Base-by-base conservation (phyloP, 2,888 invertebrate species). In the Calephelis perditalis region DNA sequence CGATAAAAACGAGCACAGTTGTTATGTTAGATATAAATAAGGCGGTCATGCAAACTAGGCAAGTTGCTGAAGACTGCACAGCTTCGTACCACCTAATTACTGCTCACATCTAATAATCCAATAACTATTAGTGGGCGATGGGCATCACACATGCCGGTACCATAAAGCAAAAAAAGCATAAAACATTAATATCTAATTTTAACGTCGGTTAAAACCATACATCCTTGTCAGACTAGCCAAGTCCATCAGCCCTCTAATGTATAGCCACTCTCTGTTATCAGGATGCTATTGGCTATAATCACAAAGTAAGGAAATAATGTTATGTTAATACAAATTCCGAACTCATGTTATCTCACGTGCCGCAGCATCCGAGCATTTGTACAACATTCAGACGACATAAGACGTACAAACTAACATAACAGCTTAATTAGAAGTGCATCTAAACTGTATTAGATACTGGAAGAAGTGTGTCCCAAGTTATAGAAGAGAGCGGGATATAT, bases 401-500 rank as follows among this genome's bases (percentile, higher is more conserved):
- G 78, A 81, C 76, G 77, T 71, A 73, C 70, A 81, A 60, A 82
- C 83, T 78, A 80, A 81, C 85, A 82, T 86, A 84, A 86, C 85
- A 78, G 84, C 86, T 86, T 87, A 88, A 87, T 88, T 86, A 87
- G 80, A 82, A 85, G 80, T 83, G 83, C 85, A 82, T 80, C 76
- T 77, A 78, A 79, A 74, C 75, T 71, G 77, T 78, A 78, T 78
- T 79, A 79, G 81, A 79, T 83, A 77, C 77, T 74, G 73, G 72
- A 67, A 70, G 65, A 64, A 44, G 62, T 60, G 54, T 61, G 74
- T 68, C 56, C 0, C 58, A 68, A 71, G 69, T 9, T 6, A 66
- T 4, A 46, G 65, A 73, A 49, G 69, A 10, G 7, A 26, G 63
- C 65, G 67, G 52, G 56, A 45, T 36, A 40, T 52, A 45, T 44